Percentiles rank a stretch among this genome's conserved stretches.
These are phyloP conservation scores for Pleuronectes platessa DNA, from an alignment of 2,113 vertebrate species.

Conservation along the genomic window DNA sequence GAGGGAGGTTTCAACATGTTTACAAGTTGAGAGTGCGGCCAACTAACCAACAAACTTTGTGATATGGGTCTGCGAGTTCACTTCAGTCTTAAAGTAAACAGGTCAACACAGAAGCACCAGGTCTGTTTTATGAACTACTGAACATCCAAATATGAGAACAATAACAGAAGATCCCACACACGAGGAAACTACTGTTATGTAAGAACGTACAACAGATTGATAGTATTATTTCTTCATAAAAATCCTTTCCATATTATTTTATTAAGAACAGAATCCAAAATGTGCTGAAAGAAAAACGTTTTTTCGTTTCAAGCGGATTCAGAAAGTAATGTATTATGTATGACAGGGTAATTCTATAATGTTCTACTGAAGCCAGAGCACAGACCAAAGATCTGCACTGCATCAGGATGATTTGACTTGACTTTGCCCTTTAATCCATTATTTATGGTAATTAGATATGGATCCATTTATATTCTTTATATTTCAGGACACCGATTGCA, in stretches of 20 bases:
- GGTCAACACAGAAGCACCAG: neutral
- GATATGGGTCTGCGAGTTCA: slow-evolving; percentile 5
- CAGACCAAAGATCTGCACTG: too few relatives aligned
- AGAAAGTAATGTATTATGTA: neutral
- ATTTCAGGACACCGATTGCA: too few relatives aligned
- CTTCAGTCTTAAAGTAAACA: neutral
- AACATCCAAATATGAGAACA: neutral
- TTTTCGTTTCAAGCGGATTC: too few relatives aligned
- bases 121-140: neutral
- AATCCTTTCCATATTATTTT: neutral
- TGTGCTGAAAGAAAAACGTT: neutral
- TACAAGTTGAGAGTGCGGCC: slow-evolving; percentile 12
- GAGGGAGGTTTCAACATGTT: slow-evolving; percentile 1
- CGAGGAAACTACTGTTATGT: neutral
- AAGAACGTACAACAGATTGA: neutral
- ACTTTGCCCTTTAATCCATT: too few relatives aligned
- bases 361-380: too few relatives aligned
- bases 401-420: too few relatives aligned
- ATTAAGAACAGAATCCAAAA: neutral
- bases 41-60: slow-evolving; percentile 45
- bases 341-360: neutral
- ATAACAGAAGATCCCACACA: neutral
- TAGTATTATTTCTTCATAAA: neutral
- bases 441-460: too few relatives aligned
- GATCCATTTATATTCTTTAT: too few relatives aligned